These are phyloP conservation scores for Thinocorus orbignyianus DNA, from an alignment of 2,113 vertebrate species.

Conservation along the genomic window DNA sequence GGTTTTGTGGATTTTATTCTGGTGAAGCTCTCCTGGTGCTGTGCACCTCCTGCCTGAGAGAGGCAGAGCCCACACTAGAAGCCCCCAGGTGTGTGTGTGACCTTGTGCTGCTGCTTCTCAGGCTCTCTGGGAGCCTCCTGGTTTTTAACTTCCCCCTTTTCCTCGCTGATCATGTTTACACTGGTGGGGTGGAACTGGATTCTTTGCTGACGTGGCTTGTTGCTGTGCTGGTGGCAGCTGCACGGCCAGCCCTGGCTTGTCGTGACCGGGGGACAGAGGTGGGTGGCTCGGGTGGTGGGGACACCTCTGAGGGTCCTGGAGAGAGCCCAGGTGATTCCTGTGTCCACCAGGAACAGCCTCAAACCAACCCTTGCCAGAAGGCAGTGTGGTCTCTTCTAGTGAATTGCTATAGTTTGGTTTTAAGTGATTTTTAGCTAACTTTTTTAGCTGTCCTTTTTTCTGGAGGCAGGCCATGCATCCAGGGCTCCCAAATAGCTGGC, in stretches of 20 bases:
- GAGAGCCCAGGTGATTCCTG: neutral
- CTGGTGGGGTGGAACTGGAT: neutral
- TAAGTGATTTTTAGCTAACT: neutral
- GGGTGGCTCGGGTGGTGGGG: accelerated
- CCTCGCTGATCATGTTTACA: neutral
- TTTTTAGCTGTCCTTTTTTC: too few species aligned
- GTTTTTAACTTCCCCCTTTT: neutral
- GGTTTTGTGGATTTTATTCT: neutral
- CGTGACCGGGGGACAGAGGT: accelerated
- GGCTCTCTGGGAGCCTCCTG: accelerated
- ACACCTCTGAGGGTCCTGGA: neutral
- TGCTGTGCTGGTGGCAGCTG: neutral
- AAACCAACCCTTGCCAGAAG: accelerated
- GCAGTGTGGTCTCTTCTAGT: neutral
- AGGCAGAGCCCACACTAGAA: neutral
- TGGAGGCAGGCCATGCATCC: accelerated
- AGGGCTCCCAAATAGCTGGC: accelerated
- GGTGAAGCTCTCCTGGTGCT: neutral
- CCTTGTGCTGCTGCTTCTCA: neutral
- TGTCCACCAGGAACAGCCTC: neutral
- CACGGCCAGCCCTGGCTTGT: accelerated
- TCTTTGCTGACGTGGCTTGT: neutral
- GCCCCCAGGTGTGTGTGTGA: accelerated
- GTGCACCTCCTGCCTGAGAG: neutral
- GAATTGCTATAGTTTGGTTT: neutral